Conservation (phyloP, 2,113 vertebrate genomes). For the Calyptomena viridis region DNA sequence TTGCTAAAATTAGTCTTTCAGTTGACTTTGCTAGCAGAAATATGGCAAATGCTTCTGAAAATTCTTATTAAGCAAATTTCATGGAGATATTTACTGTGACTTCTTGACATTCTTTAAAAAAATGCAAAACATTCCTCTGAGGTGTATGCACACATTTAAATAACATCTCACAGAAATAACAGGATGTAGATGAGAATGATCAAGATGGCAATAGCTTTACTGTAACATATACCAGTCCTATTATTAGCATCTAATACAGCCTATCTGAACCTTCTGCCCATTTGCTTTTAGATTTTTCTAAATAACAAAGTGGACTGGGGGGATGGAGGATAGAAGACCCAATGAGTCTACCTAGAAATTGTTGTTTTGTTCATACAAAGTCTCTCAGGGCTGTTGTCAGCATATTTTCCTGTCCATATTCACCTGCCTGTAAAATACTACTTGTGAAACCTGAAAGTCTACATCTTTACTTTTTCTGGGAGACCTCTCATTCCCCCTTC, state of each 20-base stretch:
- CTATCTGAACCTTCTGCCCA: neutral
- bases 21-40: constrained; percentile 30
- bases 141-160: neutral
- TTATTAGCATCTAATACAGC: neutral
- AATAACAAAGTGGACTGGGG: neutral
- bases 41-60: constrained; percentile 28
- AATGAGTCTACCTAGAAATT: neutral
- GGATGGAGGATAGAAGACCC: neutral
- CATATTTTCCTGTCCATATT: neutral
- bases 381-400: neutral
- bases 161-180: neutral
- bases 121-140: neutral
- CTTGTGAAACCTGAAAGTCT: neutral
- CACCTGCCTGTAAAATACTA: neutral
- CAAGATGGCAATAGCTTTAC: neutral
- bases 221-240: neutral
- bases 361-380: neutral
- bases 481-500: neutral
- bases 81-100: neutral
- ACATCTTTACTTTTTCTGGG: neutral
- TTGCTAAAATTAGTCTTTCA: constrained; percentile 44
- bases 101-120: neutral
- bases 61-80: constrained; percentile 46
- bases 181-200: neutral
- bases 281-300: neutral